Evolutionary conservation across 2,797 vertebrate genomes (phyloP).

Genomic region (Perodicticus potto): DNA sequence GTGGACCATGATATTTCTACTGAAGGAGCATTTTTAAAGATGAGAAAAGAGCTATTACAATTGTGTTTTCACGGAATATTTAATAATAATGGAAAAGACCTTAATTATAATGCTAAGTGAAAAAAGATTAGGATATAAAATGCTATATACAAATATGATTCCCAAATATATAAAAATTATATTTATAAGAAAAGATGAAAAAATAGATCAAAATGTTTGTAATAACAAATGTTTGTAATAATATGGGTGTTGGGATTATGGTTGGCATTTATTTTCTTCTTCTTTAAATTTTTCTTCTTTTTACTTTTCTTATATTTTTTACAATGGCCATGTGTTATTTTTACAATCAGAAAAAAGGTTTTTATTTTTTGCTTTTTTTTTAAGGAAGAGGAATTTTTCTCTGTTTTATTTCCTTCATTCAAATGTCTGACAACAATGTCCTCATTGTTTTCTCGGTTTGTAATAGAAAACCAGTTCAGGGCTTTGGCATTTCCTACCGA

Average conservation of each 20-base stretch:
- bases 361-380: conserved; percentile 15
- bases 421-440: not conserved
- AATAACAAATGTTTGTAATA: not conserved
- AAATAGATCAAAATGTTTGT: conserved; percentile 7
- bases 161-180: not conserved
- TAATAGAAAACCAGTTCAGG: conserved; percentile 29
- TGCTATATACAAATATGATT: not conserved
- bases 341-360: conserved; percentile 17
- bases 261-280: not conserved
- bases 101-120: not conserved
- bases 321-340: not conserved
- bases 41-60: not conserved
- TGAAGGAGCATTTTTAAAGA: conserved; percentile 10
- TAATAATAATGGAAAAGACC: conserved; percentile 15
- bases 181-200: conserved; percentile 7
- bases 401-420: not conserved
- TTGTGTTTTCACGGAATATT: conserved; percentile 30
- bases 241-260: not conserved
- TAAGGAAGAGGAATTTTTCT: not conserved
- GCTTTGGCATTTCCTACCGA: conserved; percentile 41
- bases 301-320: conserved; percentile 10
- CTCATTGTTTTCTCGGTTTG: not conserved
- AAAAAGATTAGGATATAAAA: conserved; percentile 4
- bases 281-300: not conserved
- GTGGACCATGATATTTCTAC: conserved; percentile 11